A percentile compares a stretch with the other conserved stretches of the same genome.
These are phyloP conservation scores for Tetraneura akinire DNA, from an alignment of 1,140 invertebrate species.

Conservation along the genomic window DNA sequence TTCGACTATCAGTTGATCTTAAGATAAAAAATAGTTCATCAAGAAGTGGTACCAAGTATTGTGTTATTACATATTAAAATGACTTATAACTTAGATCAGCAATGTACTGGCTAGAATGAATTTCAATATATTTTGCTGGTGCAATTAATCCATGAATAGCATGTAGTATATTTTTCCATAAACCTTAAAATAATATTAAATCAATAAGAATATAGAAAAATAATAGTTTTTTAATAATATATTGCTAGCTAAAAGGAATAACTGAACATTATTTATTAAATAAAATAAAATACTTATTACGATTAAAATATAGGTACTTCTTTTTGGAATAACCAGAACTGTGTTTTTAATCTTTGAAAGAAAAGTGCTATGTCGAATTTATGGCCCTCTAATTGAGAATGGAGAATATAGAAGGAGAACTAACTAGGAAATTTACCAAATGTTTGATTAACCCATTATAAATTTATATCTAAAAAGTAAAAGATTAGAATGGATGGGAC, in stretches of 20 bases:
- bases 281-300: no score
- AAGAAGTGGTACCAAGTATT: background rate
- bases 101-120: constrained; percentile 37
- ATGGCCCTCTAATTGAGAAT: constrained; percentile 30
- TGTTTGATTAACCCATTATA: constrained; percentile 25
- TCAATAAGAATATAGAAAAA: background rate
- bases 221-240: background rate
- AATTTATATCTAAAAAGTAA: constrained; percentile 15
- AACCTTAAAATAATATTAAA: background rate
- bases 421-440: constrained; percentile 51
- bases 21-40: constrained; percentile 11
- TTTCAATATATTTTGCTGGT: constrained; percentile 24
- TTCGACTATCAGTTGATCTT: background rate
- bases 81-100: constrained; percentile 28
- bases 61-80: background rate
- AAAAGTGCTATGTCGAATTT: constrained; percentile 25
- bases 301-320: no score
- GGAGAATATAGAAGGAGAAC: no score
- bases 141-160: background rate
- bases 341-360: no score
- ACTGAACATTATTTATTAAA: no score
- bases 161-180: constrained; percentile 20
- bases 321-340: no score
- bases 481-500: constrained; percentile 9
- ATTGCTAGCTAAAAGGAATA: no score